Evolutionary conservation across 2,113 vertebrate species (phyloP).

Genomic region (Ramphastos sulfuratus): DNA sequence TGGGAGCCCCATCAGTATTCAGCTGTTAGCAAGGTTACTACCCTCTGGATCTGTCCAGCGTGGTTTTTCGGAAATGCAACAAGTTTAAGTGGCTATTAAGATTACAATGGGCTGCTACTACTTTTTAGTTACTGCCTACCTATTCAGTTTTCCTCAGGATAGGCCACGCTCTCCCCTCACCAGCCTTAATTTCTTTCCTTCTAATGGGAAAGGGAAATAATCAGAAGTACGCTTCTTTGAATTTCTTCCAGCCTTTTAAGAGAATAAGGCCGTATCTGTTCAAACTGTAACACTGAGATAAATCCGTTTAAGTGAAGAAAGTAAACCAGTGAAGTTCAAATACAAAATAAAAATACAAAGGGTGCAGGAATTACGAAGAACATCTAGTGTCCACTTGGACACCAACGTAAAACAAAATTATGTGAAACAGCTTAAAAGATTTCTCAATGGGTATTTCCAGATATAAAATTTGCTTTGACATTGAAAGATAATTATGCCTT

Average conservation of each 20-base stretch:
- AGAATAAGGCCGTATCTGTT: not conserved
- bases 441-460: not conserved
- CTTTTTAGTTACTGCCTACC: not conserved
- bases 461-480: not conserved
- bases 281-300: not conserved
- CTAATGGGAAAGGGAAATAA: not conserved
- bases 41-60: not conserved
- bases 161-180: not conserved
- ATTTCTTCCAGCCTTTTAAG: not conserved
- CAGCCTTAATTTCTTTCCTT: not conserved
- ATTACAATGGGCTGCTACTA: not conserved
- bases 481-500: not conserved
- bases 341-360: not conserved
- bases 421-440: not conserved
- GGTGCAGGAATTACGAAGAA: not conserved
- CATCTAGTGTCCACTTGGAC: not conserved
- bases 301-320: not conserved
- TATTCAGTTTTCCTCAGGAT: not conserved
- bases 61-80: not conserved
- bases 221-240: not conserved
- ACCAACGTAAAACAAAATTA: not conserved
- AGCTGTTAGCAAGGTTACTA: not conserved
- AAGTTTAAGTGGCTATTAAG: not conserved
- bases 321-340: not conserved
- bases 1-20: not conserved